Evolutionary conservation across 2,888 invertebrate genomes (phyloP), one percentile per base, ranked within the genome.

Genomic region (Mimachlamys varia): DNA sequence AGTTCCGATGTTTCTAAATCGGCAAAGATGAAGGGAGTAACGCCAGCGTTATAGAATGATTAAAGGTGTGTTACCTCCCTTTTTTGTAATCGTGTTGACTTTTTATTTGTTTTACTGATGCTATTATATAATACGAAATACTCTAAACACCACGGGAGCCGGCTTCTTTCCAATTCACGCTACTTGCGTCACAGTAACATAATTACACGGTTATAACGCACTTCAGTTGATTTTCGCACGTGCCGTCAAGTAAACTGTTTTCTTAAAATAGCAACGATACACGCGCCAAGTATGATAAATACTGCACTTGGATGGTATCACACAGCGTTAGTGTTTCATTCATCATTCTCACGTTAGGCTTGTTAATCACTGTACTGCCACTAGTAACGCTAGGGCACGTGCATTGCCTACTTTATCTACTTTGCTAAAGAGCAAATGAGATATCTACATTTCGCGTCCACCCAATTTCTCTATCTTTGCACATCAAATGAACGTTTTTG

Each of bases 231-330:
- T 27, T 15, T 12, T 10, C 15, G 76, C 76, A 76, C 76, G 76
- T 76, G 76, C 27, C 33, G 7, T 13, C 7, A 19, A 17, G 19
- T 53, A 19, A 53, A 53, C 13, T 13, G 17, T 53, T 13, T 27
- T 76, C 76, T 76, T 12, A 12, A 76, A 76, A 76, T 76, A 76
- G 33, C 33, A 76, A 76, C 76, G 33, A 76, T 76, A 76, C 76
- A 33, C 27, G 76, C 33, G 76, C 22, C 27, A 27, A 76, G 76
- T 27, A 33, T 27, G 76, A 27, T 27, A 76, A 33, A 76, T 76
- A 76, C 33, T 76, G 33, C 76, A 76, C 76, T 27, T 33, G 33
- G 33, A 33, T 76, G 19, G 76, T 22, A 76, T 76, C 2, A 33
- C 33, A 33, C 2, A 33, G 33, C 27, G 76, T 33, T 33, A 76